Evolutionary conservation across 92 coral and sea anemone genomes (phyloP).

Genomic region (Epizoanthus scotinus): DNA sequence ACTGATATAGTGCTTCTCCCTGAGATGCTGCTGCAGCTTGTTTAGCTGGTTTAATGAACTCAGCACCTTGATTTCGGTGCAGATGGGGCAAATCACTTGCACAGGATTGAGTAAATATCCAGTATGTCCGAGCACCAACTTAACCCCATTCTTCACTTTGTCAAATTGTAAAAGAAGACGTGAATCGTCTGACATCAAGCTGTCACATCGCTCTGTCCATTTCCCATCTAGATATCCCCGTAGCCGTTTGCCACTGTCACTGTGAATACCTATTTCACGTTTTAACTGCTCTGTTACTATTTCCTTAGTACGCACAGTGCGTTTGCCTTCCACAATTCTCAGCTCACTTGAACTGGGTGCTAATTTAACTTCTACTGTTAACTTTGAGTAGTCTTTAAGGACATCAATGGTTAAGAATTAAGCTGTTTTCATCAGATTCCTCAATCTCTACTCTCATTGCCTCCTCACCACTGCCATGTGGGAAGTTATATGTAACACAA

Average conservation of each 20-base stretch:
- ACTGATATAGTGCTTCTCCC: conserved; percentile 46
- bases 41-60: conserved; percentile 48
- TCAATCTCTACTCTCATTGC: conserved; percentile 48
- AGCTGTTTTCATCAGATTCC: conserved; percentile 53
- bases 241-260: conserved; percentile 46
- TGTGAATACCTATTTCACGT: conserved; percentile 64
- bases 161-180: conserved; percentile 58
- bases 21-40: conserved; percentile 42
- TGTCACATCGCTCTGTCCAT: conserved; percentile 51
- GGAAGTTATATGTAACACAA: conserved; percentile 61
- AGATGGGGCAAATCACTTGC: conserved; percentile 58
- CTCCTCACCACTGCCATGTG: conserved; percentile 30
- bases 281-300: conserved; percentile 43
- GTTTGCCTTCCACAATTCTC: conserved; percentile 9
- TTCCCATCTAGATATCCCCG: conserved; percentile 54
- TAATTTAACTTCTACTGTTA: conserved; percentile 52
- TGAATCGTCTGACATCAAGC: conserved; percentile 55
- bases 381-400: conserved; percentile 40
- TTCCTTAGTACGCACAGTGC: conserved; percentile 28
- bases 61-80: conserved; percentile 44
- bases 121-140: conserved; percentile 39
- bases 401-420: conserved; percentile 51
- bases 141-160: conserved; percentile 49
- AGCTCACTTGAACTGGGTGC: conserved; percentile 24
- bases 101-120: conserved; percentile 55